Evolutionary conservation across 2,113 vertebrate genomes (phyloP).

Genomic region (Perognathus longimembris): DNA sequence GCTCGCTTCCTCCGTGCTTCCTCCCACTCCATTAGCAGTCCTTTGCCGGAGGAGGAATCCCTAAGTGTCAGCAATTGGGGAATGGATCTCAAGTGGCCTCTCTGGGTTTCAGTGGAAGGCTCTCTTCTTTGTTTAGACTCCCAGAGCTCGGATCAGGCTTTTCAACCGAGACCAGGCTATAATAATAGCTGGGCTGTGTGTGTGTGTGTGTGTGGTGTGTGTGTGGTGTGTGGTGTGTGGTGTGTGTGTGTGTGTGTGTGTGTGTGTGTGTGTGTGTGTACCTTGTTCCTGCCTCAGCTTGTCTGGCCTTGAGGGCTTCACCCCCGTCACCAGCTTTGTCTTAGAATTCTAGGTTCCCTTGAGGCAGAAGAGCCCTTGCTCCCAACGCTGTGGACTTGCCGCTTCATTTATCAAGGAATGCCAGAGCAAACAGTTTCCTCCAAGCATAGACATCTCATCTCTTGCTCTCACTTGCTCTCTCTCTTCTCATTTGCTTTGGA

Average conservation of each 20-base stretch:
- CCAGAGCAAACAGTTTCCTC: background rate
- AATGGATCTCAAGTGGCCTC: background rate
- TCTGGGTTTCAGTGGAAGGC: background rate
- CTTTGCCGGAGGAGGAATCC: background rate
- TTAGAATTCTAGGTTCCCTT: background rate
- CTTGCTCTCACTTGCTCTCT: background rate
- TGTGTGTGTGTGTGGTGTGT: no score
- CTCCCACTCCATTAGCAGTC: background rate
- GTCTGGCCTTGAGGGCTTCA: background rate
- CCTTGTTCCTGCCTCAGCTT: background rate
- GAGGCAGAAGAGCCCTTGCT: background rate
- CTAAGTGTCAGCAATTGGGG: background rate
- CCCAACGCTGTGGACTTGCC: background rate
- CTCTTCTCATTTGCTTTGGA: background rate
- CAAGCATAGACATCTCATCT: no score
- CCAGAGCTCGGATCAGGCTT: background rate
- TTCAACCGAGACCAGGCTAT: background rate
- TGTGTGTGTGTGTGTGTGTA: no score
- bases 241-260: no score
- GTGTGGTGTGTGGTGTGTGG: no score
- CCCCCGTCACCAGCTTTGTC: background rate
- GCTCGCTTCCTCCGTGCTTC: background rate
- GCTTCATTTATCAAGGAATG: no score
- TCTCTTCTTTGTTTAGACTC: background rate
- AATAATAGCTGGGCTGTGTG: background rate